Evolutionary conservation across 2,113 vertebrate genomes (phyloP), one percentile per base, ranked within the genome.

Genomic region (Morone saxatilis): DNA sequence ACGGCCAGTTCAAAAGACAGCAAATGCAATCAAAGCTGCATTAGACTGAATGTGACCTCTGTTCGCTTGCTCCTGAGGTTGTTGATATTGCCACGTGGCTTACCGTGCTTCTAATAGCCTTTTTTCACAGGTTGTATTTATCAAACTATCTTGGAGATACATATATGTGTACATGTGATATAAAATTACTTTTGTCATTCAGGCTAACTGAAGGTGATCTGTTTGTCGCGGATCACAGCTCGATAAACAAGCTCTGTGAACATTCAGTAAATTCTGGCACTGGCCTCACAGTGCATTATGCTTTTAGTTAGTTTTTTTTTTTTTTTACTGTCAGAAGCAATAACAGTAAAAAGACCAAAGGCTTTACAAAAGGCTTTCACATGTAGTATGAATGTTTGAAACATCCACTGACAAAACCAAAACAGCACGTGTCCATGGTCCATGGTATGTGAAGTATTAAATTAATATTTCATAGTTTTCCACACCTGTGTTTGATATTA

Each of bases 401-500:
- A 72, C 22, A 66, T 65, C 50, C 57, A 80, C 40, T 50, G 61
- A 68, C 45, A 81, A 65, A 89, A 90, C 80, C 71, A 86, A 79
- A 89, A 72, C 41, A 11, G 47, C 16, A 68, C 82, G 66, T 76
- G 43, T 68, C 61, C 45, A 13, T 59, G 45, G 4, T 56, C 19
- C 36, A n/a, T 86, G 71, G 63, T 73, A 65, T 83, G 40, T 51
- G 41, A 72, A 81, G 41, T 71, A 63, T 77, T 41, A 36, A 31
- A 87, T 91, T 65, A 86, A 90, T 93, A 90, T 90, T 92, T 91
- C 48, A 87, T 81, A 0, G n/a, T 84, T 86, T 86, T 90, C 51
- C 67, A 69, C 75, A 76, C 54, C 73, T 81, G 72, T 65, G 40
- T 84, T 89, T 92, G 76, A 91, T 90, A 76, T 92, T 90, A 92